Evolutionary conservation across 1,140 invertebrate species (phyloP).

Genomic region (Spodoptera litura): DNA sequence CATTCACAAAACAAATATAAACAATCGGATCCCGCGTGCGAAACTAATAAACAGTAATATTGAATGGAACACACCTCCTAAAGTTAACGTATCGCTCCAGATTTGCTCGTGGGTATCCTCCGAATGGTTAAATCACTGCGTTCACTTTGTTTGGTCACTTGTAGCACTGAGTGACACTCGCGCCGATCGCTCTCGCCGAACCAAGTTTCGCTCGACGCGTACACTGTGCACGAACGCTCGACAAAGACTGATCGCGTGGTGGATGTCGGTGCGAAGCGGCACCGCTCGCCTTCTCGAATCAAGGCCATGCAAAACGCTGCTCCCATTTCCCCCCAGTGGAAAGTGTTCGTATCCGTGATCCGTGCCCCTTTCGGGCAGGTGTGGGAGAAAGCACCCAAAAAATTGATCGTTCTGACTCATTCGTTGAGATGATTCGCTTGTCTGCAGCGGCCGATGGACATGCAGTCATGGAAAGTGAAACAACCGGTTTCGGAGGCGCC

Average conservation of each 20-base stretch:
- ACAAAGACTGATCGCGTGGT: constrained; percentile 65
- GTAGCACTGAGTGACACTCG: constrained; percentile 65
- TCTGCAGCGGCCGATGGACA: constrained; percentile 54
- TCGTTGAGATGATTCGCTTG: constrained; percentile 65
- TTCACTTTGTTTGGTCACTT: constrained; percentile 58
- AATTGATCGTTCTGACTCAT: constrained; percentile 79
- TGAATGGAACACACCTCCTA: constrained; percentile 71
- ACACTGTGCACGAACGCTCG: constrained; percentile 53
- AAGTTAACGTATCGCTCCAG: constrained; percentile 74
- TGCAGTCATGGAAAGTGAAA: constrained; percentile 76
- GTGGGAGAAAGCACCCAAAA: constrained; percentile 84
- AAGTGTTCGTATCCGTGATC: constrained; percentile 83
- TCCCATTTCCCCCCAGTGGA: constrained; percentile 84
- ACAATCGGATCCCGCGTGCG: constrained; percentile 44
- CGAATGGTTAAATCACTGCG: constrained; percentile 54
- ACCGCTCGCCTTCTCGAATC: constrained; percentile 66
- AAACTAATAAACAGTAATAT: constrained; percentile 49
- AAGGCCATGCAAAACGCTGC: constrained; percentile 83
- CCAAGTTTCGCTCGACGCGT: constrained; percentile 56
- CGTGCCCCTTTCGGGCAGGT: constrained; percentile 78
- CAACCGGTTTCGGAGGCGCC: constrained; percentile 73
- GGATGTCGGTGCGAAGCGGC: constrained; percentile 53
- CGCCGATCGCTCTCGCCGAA: constrained; percentile 41
- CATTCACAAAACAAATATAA: constrained; percentile 56
- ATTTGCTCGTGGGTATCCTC: constrained; percentile 68